A percentile compares a stretch with the other conserved stretches of the same genome.
phyloP scores from a whole-genome alignment of 2,113 vertebrate genomes.

The Prolemur simus region DNA sequence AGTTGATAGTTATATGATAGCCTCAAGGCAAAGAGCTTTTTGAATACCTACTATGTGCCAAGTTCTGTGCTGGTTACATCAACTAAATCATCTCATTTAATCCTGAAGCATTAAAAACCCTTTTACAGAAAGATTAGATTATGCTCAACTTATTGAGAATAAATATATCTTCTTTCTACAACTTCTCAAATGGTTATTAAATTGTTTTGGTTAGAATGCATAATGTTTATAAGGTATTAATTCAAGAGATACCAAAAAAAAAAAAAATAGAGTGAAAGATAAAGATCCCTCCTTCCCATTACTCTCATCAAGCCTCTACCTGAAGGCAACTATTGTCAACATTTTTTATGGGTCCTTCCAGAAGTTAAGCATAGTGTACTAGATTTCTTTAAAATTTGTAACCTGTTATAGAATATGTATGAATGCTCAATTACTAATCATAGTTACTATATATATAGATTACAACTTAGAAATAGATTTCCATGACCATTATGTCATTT shows the following conservation, averaged over 20 bases:
- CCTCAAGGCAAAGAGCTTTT: conserved; percentile 11
- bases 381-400: conserved; percentile 11
- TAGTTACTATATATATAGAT: background rate
- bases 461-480: conserved; percentile 19
- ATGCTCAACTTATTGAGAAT: conserved; percentile 14
- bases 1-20: background rate
- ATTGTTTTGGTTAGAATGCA: conserved; percentile 40
- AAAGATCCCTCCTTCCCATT: background rate
- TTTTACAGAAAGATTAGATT: conserved; percentile 50
- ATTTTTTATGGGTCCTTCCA: background rate
- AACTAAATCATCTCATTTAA: conserved; percentile 30
- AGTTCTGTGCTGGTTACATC: background rate
- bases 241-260: conserved; percentile 29
- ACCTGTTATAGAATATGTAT: background rate
- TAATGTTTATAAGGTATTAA: background rate
- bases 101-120: background rate
- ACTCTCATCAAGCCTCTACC: background rate
- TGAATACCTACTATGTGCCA: conserved; percentile 39
- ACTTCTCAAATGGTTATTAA: conserved; percentile 40
- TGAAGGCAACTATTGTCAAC: background rate
- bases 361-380: background rate
- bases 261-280: background rate
- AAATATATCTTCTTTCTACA: conserved; percentile 53
- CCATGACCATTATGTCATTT: background rate
- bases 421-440: background rate